Conservation (phyloP, 2,888 invertebrate species). For the Heliconius ethilla region DNA sequence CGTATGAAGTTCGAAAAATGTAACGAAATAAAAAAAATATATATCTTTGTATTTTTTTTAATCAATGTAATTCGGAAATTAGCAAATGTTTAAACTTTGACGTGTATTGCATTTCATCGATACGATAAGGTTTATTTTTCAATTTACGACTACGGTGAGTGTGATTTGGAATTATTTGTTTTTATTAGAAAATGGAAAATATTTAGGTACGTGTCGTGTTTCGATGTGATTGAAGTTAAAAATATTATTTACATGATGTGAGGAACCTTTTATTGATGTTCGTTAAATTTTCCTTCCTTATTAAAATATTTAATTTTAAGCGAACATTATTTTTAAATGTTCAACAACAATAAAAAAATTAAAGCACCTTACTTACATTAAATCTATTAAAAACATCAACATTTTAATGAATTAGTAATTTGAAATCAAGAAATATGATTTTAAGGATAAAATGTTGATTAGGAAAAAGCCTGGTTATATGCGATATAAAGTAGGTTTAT, state of each 20-base stretch:
- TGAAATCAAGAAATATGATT: no score
- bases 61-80: conserved; percentile 24
- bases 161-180: conserved; percentile 49
- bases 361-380: no score
- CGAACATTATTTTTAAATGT: no score
- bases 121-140: conserved; percentile 62
- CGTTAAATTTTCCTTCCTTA: no score
- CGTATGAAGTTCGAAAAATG: background rate
- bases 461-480: background rate
- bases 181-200: conserved; percentile 27
- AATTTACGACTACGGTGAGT: conserved; percentile 68
- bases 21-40: conserved; percentile 1
- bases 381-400: no score
- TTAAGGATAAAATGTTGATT: background rate
- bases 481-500: background rate
- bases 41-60: background rate
- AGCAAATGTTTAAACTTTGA: conserved; percentile 23
- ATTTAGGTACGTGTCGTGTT: background rate
- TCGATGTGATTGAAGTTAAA: background rate
- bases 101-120: conserved; percentile 39
- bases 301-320: no score
- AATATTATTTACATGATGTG: background rate
- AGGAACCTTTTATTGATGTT: no score
- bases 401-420: no score
- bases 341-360: no score